phyloP scores from a whole-genome alignment of 2,888 invertebrate species.

The Synergus laeviventris region DNA sequence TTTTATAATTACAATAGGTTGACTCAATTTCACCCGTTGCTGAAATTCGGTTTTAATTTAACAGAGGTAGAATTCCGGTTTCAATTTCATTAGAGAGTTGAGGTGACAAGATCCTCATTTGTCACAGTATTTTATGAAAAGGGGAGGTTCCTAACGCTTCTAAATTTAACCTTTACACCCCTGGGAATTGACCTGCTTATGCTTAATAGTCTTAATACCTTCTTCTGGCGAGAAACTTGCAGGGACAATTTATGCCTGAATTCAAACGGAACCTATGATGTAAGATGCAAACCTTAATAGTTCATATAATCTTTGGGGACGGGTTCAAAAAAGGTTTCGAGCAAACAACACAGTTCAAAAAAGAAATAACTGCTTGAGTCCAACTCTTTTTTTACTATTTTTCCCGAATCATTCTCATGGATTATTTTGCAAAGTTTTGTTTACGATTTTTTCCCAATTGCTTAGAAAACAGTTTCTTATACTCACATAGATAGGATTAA shows the following conservation, averaged over 20 bases:
- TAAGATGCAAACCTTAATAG: neutral
- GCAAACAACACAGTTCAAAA: neutral
- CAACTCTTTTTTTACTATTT: too few species aligned
- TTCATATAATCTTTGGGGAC: neutral
- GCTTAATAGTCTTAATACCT: neutral
- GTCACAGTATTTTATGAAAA: slow-evolving; percentile 3
- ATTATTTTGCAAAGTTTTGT: too few species aligned
- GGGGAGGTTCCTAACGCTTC: neutral
- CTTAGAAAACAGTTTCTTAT: too few species aligned
- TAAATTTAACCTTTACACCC: neutral
- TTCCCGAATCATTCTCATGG: too few species aligned
- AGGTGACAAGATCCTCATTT: neutral
- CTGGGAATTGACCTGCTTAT: slow-evolving; percentile 2
- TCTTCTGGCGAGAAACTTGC: neutral
- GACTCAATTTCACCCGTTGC: neutral
- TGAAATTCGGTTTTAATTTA: slow-evolving; percentile 4
- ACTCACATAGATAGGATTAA: too few species aligned
- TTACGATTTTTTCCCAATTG: too few species aligned
- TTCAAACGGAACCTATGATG: neutral
- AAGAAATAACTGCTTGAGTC: neutral
- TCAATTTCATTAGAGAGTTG: neutral
- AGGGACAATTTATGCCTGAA: neutral
- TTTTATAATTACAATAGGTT: neutral
- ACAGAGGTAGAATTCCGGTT: neutral
- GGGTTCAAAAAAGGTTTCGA: neutral